Evolutionary conservation across 2,888 invertebrate genomes (phyloP).

Genomic region (Rhamphomyia laevipes): DNA sequence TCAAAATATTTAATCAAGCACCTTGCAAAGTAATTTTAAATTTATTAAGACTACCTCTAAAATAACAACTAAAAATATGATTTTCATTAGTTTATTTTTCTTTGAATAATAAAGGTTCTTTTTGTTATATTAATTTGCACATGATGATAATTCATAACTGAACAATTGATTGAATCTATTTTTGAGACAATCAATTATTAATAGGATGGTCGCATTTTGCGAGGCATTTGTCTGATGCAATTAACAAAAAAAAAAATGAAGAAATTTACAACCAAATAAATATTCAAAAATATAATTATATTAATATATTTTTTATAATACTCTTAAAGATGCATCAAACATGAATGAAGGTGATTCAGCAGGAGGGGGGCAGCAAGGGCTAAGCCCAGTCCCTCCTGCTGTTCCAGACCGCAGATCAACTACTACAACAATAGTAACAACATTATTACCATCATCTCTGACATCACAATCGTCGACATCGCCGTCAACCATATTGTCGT

Average conservation of each 20-base stretch:
- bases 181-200: constrained; percentile 10
- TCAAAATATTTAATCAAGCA: too few species aligned
- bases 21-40: too few species aligned
- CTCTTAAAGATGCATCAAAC: constrained; percentile 38
- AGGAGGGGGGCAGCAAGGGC: constrained; percentile 40
- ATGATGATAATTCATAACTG: constrained; percentile 15
- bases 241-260: background rate
- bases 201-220: constrained; percentile 15
- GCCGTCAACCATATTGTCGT: constrained; percentile 14
- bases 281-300: background rate
- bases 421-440: constrained; percentile 19
- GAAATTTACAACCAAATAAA: background rate
- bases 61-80: too few species aligned
- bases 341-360: constrained; percentile 41
- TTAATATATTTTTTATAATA: constrained; percentile 7
- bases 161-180: constrained; percentile 13
- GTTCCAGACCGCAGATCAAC: constrained; percentile 38
- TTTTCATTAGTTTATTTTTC: too few species aligned
- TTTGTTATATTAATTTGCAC: constrained; percentile 4
- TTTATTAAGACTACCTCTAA: too few species aligned
- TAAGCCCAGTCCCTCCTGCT: constrained; percentile 40
- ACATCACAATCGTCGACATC: constrained; percentile 11
- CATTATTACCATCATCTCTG: constrained; percentile 14
- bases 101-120: background rate
- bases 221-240: constrained; percentile 17